Evolutionary conservation across 92 coral and sea anemone genomes (phyloP), one percentile per base, ranked within the genome.

Genomic region (Scolanthus callimorphus): DNA sequence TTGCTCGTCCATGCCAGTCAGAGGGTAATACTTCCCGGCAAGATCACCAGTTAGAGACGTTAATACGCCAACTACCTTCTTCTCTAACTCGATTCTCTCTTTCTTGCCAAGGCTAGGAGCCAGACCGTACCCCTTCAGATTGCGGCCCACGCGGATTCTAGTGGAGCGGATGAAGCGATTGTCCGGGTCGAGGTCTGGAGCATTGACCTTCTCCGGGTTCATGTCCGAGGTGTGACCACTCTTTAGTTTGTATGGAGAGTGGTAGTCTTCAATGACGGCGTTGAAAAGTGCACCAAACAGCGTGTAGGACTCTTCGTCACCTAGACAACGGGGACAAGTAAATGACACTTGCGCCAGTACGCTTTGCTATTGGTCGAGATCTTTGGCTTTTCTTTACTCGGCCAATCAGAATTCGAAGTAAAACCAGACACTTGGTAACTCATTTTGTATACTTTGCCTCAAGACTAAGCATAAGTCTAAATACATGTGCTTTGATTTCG

Each of bases 81-180:
- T 70, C 76, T 86, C 89, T 3, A 90, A 53, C 31, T 82, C 90
- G 9, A 77, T 57, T 53, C 97, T 75, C 46, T 79, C 82, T 24
- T 52, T 46, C 53, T 90, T 90, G 45, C 82, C 57, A 29, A 90
- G 39, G 23, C 85, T 76, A 17, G 97, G 97, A 4, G 97, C 73
- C 0, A 90, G 85, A 4, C 76, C 80, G 29, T 78, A 90, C 1
- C 97, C 95, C 60, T 72, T 59, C 9, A 90, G 85, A 66, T 82
- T 90, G 8, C 97, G 95, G 11, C 89, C 97, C 6, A 90, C 97
- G 11, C 97, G 89, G 53, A 90, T 88, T 15, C 97, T 85, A 13
- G 97, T 90, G 0, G 97, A 90, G 11, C 88, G 84, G 61, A 90
- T 85, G 73, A 63, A 77, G 27, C 61, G 49, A 45, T 84, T 70